Conservation (phyloP, 2,797 vertebrate genomes). For the Apodemus agrarius region DNA sequence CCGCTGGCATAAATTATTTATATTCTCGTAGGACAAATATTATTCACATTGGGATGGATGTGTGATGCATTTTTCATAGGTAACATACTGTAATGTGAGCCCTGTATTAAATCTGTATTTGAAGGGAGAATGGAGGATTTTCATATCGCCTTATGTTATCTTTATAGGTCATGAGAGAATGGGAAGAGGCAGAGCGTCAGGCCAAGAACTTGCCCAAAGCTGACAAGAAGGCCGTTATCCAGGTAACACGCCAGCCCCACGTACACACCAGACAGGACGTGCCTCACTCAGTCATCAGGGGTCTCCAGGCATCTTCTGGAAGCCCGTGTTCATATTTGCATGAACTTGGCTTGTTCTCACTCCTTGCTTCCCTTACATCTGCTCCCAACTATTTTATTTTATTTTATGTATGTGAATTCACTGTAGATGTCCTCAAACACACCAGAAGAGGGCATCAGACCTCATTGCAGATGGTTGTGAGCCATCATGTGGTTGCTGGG, state of each 20-base stretch:
- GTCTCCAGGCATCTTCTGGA: background rate
- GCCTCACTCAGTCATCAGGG: background rate
- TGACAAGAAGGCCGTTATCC: conserved; percentile 98
- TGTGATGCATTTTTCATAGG: background rate
- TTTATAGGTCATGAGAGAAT: conserved; percentile 97
- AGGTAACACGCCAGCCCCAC: conserved; percentile 87
- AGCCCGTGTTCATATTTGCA: background rate
- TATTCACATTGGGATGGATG: background rate
- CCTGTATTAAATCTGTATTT: background rate
- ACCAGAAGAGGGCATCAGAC: too few relatives aligned
- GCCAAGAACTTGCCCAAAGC: conserved; percentile 97
- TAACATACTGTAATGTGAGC: background rate
- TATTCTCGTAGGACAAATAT: background rate
- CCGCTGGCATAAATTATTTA: background rate
- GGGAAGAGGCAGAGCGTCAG: conserved; percentile 98
- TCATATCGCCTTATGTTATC: conserved; percentile 61
- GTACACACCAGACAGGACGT: background rate
- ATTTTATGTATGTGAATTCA: too few relatives aligned
- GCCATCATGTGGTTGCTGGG: too few relatives aligned
- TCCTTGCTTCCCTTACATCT: background rate
- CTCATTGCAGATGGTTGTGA: too few relatives aligned
- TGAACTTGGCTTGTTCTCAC: background rate
- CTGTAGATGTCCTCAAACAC: too few relatives aligned
- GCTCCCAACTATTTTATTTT: background rate
- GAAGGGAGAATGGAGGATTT: background rate